Evolutionary conservation across 1,140 invertebrate genomes (phyloP).

Genomic region (Pteromalus puparum): DNA sequence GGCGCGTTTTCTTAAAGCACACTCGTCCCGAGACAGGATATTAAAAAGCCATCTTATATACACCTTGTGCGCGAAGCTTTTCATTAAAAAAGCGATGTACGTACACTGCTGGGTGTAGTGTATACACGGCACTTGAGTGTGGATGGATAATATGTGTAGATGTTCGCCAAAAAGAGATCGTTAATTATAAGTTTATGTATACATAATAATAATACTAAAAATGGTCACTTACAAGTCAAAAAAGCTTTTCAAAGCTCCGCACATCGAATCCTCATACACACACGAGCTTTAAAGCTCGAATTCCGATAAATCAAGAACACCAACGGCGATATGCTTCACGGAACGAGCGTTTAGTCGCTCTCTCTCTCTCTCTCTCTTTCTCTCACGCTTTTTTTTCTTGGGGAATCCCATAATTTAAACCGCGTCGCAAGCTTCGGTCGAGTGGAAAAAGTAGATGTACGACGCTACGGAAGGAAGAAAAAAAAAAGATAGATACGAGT

Average conservation of each 20-base stretch:
- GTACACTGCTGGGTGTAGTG: too few relatives aligned
- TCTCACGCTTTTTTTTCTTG: not conserved
- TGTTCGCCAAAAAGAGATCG: too few relatives aligned
- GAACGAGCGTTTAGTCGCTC: not conserved
- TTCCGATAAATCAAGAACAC: too few relatives aligned
- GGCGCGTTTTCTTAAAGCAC: not conserved
- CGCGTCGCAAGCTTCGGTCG: conserved; percentile 33
- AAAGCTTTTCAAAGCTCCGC: too few relatives aligned
- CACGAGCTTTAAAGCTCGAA: too few relatives aligned
- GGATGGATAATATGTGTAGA: too few relatives aligned
- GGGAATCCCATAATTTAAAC: conserved; percentile 43
- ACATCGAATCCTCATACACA: too few relatives aligned
- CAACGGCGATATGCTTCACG: not conserved
- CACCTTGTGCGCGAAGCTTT: not conserved
- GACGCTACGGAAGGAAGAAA: not conserved
- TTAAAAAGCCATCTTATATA: not conserved
- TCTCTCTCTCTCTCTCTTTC: too few relatives aligned
- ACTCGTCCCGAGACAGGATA: not conserved
- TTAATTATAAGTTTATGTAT: too few relatives aligned
- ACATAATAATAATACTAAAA: too few relatives aligned
- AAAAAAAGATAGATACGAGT: not conserved
- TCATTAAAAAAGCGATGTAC: not conserved
- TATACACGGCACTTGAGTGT: not conserved
- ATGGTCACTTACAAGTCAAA: too few relatives aligned
- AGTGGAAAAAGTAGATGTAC: conserved; percentile 5